phyloP scores from a whole-genome alignment of 2,113 vertebrate species.

The Cottus gobio region DNA sequence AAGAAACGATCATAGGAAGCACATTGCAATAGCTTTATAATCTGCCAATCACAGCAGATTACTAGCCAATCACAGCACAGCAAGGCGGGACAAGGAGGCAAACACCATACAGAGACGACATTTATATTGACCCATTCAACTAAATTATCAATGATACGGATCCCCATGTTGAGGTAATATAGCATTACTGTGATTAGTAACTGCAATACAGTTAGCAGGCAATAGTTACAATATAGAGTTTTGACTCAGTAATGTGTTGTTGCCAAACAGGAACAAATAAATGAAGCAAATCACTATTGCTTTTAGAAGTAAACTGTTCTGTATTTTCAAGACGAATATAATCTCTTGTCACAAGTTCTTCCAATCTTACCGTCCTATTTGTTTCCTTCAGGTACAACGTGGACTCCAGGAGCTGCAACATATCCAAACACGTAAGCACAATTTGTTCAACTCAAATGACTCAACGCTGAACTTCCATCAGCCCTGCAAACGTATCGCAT shows the following conservation, averaged over 20 bases:
- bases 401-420: conserved; percentile 93
- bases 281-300: neutral
- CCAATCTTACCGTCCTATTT: conserved; percentile 4
- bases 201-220: too few species aligned
- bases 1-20: neutral
- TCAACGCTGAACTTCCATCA: conserved; percentile 29
- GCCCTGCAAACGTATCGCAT: conserved; percentile 16
- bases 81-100: neutral
- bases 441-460: conserved; percentile 1
- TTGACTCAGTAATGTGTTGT: too few species aligned
- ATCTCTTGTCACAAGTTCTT: neutral
- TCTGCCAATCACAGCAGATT: neutral
- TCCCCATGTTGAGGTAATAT: neutral
- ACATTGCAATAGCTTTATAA: neutral
- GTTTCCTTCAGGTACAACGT: conserved; percentile 90
- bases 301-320: neutral
- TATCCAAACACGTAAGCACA: conserved; percentile 94
- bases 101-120: neutral
- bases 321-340: too few species aligned
- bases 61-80: neutral
- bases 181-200: neutral
- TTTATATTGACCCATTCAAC: neutral
- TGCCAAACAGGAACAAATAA: neutral
- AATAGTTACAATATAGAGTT: too few species aligned
- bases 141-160: neutral